Conservation (phyloP, 1,140 invertebrate species). For the Pachypeltis micranthus region DNA sequence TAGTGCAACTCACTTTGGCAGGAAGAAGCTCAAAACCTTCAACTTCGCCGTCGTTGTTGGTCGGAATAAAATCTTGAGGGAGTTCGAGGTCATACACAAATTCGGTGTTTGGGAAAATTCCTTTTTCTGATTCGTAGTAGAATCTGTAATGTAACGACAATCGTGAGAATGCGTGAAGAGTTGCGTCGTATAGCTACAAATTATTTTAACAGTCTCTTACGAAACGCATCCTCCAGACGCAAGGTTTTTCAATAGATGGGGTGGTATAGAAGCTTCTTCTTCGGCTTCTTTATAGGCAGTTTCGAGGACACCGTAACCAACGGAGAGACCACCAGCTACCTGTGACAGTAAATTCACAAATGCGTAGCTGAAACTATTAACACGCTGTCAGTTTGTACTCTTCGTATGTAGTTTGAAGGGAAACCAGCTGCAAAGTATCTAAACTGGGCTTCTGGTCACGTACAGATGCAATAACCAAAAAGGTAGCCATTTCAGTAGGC, state of each 20-base stretch:
- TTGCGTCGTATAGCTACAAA: too few relatives aligned
- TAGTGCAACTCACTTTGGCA: slow-evolving; percentile 51
- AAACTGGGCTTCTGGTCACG: too few relatives aligned
- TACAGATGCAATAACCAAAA: too few relatives aligned
- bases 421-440: too few relatives aligned
- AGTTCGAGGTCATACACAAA: slow-evolving; percentile 91
- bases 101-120: slow-evolving; percentile 85
- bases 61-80: slow-evolving; percentile 74
- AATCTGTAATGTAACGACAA: slow-evolving; percentile 46
- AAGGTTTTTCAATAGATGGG: slow-evolving; percentile 57
- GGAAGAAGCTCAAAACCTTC: slow-evolving; percentile 75
- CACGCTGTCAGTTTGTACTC: too few relatives aligned
- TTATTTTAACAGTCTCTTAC: slow-evolving; percentile 34
- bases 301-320: slow-evolving; percentile 72
- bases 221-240: slow-evolving; percentile 72
- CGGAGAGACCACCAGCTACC: slow-evolving; percentile 78
- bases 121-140: slow-evolving; percentile 82
- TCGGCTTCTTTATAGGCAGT: slow-evolving; percentile 85
- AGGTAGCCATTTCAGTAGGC: too few relatives aligned
- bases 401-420: too few relatives aligned
- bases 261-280: slow-evolving; percentile 81
- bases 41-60: slow-evolving; percentile 86
- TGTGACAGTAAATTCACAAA: too few relatives aligned
- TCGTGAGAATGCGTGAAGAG: too few relatives aligned
- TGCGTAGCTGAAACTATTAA: too few relatives aligned